A percentile compares a stretch with the other conserved stretches of the same genome.
These are phyloP conservation scores for Thaleichthys pacificus DNA, from an alignment of 2,797 vertebrate species.

Conservation along the genomic window DNA sequence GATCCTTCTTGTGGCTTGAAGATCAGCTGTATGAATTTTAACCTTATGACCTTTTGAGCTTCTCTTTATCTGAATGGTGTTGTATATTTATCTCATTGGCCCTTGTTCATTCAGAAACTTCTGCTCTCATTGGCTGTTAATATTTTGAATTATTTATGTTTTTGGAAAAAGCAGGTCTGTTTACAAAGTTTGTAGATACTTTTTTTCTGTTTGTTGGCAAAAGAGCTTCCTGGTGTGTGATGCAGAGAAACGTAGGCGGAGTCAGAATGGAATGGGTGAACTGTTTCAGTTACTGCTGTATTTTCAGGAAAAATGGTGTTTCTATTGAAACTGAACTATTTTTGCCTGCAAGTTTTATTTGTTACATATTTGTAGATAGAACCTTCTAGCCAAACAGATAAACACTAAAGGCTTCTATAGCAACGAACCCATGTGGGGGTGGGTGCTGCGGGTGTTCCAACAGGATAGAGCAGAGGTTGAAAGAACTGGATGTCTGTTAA, in stretches of 20 bases:
- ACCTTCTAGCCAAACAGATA: conserved; percentile 16
- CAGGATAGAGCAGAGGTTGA: conserved; percentile 49
- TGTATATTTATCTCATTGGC: conserved; percentile 85
- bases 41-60: conserved; percentile 65
- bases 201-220: conserved; percentile 96
- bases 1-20: conserved; percentile 79
- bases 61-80: conserved; percentile 84
- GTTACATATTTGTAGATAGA: conserved; percentile 99
- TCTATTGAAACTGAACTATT: conserved; percentile 99
- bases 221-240: conserved; percentile 96
- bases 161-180: conserved; percentile 98
- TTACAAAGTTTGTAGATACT: conserved; percentile 99
- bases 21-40: conserved; percentile 74
- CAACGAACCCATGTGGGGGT: conserved; percentile 81
- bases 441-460: conserved; percentile 41
- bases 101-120: conserved; percentile 92
- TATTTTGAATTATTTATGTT: conserved; percentile 99
- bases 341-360: conserved; percentile 99
- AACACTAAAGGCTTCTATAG: conserved; percentile 66
- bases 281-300: conserved; percentile 99
- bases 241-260: conserved; percentile 79
- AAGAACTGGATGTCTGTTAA: conserved; percentile 84
- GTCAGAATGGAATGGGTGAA: conserved; percentile 74
- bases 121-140: conserved; percentile 97
- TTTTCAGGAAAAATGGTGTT: conserved; percentile 99